Evolutionary conservation across 2,113 vertebrate species (phyloP).

Genomic region (Catharus bicknelli): DNA sequence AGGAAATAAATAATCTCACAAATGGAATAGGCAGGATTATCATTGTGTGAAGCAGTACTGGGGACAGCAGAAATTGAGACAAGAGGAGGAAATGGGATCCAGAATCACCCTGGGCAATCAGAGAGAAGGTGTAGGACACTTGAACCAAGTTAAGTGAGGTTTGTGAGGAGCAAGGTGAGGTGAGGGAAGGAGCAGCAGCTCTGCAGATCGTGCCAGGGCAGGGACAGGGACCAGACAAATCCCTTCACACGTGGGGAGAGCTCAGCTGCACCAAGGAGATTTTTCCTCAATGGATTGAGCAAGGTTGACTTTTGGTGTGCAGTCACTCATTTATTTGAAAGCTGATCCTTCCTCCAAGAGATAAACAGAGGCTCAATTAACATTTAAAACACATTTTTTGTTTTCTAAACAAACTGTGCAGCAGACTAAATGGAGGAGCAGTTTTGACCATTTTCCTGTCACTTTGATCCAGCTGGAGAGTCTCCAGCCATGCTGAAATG

Average conservation of each 20-base stretch:
- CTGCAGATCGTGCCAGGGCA: background rate
- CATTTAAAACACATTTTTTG: constrained; percentile 55
- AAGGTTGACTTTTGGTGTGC: background rate
- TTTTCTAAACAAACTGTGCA: constrained; percentile 55
- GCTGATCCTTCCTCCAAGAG: constrained; percentile 24
- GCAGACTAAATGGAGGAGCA: constrained; percentile 45
- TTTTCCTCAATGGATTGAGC: background rate
- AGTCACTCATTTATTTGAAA: constrained; percentile 33
- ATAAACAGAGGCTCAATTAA: constrained; percentile 58
- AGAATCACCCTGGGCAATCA: no score
- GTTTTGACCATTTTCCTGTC: constrained; percentile 25
- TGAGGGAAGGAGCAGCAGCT: background rate
- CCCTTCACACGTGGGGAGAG: background rate
- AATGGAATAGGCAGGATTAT: no score
- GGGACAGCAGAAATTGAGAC: no score
- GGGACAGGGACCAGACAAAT: background rate
- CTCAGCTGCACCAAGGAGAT: background rate
- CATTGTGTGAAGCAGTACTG: no score
- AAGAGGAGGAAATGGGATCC: no score
- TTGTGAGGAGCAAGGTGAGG: background rate
- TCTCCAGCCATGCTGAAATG: constrained; percentile 45
- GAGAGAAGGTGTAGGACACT: no score
- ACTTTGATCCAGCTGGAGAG: constrained; percentile 62
- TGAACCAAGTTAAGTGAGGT: no score
- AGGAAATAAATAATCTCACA: no score